Evolutionary conservation across 2,113 vertebrate species (phyloP).

Genomic region (Butastur rufipennis): DNA sequence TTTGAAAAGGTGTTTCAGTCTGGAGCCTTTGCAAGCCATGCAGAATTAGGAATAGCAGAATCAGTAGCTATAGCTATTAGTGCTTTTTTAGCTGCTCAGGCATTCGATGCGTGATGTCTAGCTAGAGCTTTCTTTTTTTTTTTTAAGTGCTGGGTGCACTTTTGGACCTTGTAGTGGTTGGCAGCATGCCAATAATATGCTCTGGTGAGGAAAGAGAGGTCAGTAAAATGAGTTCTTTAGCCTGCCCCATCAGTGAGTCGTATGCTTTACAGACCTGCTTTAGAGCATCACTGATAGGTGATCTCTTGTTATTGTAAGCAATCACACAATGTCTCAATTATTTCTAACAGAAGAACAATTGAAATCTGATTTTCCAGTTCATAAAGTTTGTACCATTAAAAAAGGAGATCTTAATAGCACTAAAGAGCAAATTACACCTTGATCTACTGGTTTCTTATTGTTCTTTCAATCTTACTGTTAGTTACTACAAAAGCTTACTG

Average conservation of each 20-base stretch:
- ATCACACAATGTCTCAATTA: not conserved
- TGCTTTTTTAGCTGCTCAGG: not conserved
- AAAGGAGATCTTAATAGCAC: not conserved
- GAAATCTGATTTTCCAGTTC: not conserved
- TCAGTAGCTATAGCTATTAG: not conserved
- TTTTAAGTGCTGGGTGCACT: not conserved
- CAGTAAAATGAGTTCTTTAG: not conserved
- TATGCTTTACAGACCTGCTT: not conserved
- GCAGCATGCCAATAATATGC: not conserved
- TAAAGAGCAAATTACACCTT: not conserved
- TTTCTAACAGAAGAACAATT: not conserved
- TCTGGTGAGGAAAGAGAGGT: not conserved
- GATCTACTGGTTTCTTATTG: not conserved
- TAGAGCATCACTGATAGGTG: not conserved
- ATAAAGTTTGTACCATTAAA: not conserved
- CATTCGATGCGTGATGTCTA: accelerated
- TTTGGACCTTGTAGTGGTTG: not conserved
- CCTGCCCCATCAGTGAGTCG: not conserved
- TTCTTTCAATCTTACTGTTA: not conserved
- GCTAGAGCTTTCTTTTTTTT: not conserved
- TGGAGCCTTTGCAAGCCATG: not conserved
- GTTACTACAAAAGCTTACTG: not conserved
- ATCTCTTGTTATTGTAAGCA: not conserved
- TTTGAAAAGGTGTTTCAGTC: not conserved
- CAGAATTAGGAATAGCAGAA: not conserved